Base-by-base conservation (phyloP, 2,888 invertebrate genomes). In the Petrophora chlorosata region DNA sequence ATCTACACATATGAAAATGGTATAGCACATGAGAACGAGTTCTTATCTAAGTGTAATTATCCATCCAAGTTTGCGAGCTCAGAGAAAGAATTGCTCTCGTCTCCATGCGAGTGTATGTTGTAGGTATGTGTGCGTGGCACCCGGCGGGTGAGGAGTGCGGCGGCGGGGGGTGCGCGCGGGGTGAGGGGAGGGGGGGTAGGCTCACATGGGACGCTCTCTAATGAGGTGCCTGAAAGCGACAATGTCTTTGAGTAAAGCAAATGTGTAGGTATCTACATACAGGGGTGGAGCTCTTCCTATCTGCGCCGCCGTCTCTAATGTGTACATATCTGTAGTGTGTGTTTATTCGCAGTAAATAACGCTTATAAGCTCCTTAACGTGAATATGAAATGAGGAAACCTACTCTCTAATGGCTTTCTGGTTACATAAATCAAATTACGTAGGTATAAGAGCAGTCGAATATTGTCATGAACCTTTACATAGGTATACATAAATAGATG, bases 201-300 rank as follows among this genome's bases (percentile, higher is more conserved):
- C 88, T 86, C 87, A 86, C 88, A 86, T 87, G 88, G 87, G 88
- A 88, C 88, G 85, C 85, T 82, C 89, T 88, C 88, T 90, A 90
- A 90, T 90, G 89, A 90, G 88, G 89, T 90, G 89, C 88, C 89
- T 89, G 88, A 89, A 89, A 89, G 89, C 88, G 89, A 89, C 89
- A 90, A 89, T 90, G 89, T 89, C 89, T 88, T 87, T 88, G 86
- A 87, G 85, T 82, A 84, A 85, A 87, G 85, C 88, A 87, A 88
- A 88, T 82, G 86, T 87, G 86, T 87, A 85, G 81, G 81, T 88
- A 88, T 88, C 84, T 88, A 89, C 80, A 80, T 80, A 85, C 67
- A 64, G 76, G 83, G 86, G 81, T 73, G 86, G 84, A 73, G 77
- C 74, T 75, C 73, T 75, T 75, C 75, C 77, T 74, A 70, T 70